Conservation (phyloP, 2,113 vertebrate genomes). For the Natator depressus region DNA sequence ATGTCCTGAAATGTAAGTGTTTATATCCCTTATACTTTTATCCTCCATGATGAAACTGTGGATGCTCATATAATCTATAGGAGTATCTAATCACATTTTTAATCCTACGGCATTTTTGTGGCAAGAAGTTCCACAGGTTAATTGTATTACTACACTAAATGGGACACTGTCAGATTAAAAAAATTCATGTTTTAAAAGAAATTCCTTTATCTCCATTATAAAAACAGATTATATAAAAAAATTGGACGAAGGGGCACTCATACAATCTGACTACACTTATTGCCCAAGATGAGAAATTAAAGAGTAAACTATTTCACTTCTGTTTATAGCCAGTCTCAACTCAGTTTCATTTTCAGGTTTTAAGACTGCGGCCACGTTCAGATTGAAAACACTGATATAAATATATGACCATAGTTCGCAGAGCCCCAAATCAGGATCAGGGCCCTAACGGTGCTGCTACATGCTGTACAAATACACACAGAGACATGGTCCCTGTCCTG, state of each 20-base stretch:
- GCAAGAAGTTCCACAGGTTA: not conserved
- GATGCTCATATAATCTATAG: not conserved
- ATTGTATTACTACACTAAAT: not conserved
- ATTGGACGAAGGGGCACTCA: not conserved
- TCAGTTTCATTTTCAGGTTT: not conserved
- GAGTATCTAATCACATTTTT: not conserved
- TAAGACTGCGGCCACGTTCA: not conserved
- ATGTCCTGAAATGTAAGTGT: not conserved
- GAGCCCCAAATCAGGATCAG: not conserved
- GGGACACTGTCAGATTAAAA: not conserved
- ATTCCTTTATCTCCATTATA: not conserved
- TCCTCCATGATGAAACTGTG: not conserved
- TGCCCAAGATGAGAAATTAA: not conserved
- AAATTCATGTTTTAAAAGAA: not conserved
- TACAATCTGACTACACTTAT: not conserved
- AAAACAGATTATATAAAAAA: not conserved
- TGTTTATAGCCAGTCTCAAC: not conserved
- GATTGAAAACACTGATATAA: not conserved
- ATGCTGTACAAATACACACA: no score
- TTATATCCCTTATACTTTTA: not conserved
- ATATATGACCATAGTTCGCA: not conserved
- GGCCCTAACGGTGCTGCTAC: not conserved
- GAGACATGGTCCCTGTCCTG: no score
- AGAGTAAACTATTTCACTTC: not conserved
- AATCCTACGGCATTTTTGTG: not conserved